These are phyloP conservation scores for Monopterus albus DNA, from an alignment of 2,113 vertebrate genomes.

Conservation along the genomic window DNA sequence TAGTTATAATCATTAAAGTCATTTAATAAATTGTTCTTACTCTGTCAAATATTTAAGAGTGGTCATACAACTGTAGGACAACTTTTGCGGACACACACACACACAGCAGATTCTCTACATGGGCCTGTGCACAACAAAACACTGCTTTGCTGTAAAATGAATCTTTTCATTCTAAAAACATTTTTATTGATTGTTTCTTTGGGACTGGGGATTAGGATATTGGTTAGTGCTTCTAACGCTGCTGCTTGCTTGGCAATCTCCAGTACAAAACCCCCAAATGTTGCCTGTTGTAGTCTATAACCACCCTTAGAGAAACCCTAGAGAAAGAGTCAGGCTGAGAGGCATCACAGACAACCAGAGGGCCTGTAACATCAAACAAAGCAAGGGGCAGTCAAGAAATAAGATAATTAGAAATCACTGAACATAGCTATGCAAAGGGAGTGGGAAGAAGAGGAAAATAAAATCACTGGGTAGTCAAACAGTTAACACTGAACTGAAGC, in stretches of 20 bases:
- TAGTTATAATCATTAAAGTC: not conserved
- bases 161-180: not conserved
- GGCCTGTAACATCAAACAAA: conserved; percentile 59
- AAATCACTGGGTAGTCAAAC: conserved; percentile 50
- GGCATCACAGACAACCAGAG: conserved; percentile 44
- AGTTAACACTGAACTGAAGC: conserved; percentile 55
- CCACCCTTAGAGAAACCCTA: conserved; percentile 46
- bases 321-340: conserved; percentile 46
- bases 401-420: conserved; percentile 47
- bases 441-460: conserved; percentile 22
- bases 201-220: not conserved
- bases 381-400: conserved; percentile 49
- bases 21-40: no score
- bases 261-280: conserved; percentile 29
- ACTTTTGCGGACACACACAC: conserved; percentile 34
- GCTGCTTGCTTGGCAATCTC: not conserved
- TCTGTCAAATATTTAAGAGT: no score
- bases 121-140: not conserved
- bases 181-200: not conserved
- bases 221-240: not conserved
- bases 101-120: not conserved
- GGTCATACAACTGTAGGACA: conserved; percentile 43
- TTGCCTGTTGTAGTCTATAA: conserved; percentile 42
- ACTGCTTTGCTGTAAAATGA: not conserved
- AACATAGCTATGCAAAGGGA: conserved; percentile 53